These are phyloP conservation scores for Ochotona curzoniae DNA, from an alignment of 2,113 vertebrate species.

Conservation along the genomic window DNA sequence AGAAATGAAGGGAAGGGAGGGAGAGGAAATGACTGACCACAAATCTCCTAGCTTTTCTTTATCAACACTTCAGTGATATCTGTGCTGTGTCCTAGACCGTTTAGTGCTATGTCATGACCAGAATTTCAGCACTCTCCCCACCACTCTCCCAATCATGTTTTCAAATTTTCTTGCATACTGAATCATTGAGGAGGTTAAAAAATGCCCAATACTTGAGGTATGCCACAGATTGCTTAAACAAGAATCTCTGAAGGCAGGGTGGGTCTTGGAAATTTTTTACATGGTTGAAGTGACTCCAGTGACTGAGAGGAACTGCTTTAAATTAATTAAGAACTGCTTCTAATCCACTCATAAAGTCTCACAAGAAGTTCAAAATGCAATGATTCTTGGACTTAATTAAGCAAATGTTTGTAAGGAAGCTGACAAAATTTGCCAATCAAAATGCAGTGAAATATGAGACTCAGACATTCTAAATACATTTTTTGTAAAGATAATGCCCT, in stretches of 20 bases:
- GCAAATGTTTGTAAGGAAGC: not conserved
- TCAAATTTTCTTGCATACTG: not conserved
- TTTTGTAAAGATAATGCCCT: not conserved
- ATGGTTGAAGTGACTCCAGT: not conserved
- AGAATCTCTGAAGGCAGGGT: not conserved
- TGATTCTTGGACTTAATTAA: not conserved
- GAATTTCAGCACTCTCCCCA: not conserved
- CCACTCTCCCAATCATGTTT: not conserved
- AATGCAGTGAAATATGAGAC: not conserved
- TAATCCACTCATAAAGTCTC: not conserved
- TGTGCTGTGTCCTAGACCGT: not conserved
- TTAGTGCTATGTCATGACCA: not conserved
- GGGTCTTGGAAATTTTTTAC: not conserved
- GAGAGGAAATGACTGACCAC: not conserved
- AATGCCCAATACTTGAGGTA: not conserved
- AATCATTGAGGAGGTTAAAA: constrained; percentile 21
- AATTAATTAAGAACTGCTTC: not conserved
- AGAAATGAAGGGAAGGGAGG: too few relatives aligned
- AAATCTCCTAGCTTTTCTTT: not conserved
- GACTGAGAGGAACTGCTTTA: not conserved
- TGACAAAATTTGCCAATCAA: not conserved
- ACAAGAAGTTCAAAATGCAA: not conserved
- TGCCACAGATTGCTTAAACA: not conserved
- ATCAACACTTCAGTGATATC: not conserved
- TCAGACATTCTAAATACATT: not conserved